Percentiles rank a stretch among this genome's conserved stretches.
phyloP scores from a whole-genome alignment of 2,888 invertebrate genomes.

The Pterostichus niger region DNA sequence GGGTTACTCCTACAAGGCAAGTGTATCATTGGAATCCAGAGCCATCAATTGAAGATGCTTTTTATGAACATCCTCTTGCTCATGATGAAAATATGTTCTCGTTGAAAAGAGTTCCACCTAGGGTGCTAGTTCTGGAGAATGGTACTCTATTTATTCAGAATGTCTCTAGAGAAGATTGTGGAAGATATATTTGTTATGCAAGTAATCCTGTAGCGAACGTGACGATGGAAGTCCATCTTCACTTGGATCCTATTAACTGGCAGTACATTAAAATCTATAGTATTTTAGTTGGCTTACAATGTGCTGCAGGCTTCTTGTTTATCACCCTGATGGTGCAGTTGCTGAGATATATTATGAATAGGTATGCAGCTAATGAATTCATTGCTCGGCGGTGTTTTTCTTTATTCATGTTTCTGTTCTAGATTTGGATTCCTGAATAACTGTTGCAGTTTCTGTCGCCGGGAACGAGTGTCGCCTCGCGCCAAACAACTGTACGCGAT shows the following conservation, averaged over 20 bases:
- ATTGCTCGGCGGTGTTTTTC: background rate
- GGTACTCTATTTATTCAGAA: conserved; percentile 88
- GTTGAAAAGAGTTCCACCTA: conserved; percentile 76
- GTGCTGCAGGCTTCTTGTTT: conserved; percentile 89
- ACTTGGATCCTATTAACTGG: conserved; percentile 92
- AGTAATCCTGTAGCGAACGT: conserved; percentile 90
- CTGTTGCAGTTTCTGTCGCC: conserved; percentile 87
- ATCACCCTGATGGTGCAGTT: conserved; percentile 90
- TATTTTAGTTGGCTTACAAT: conserved; percentile 88
- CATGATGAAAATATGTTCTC: conserved; percentile 80
- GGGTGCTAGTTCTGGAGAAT: conserved; percentile 85
- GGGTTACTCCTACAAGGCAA: conserved; percentile 89
- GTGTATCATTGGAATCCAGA: conserved; percentile 90
- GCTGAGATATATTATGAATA: conserved; percentile 84
- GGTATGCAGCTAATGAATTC: conserved; percentile 73
- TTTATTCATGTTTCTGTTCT: conserved; percentile 73
- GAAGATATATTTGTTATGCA: conserved; percentile 90
- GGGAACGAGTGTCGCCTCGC: conserved; percentile 86
- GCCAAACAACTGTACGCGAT: conserved; percentile 92
- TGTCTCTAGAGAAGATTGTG: conserved; percentile 88
- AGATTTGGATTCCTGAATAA: conserved; percentile 86
- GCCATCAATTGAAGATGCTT: conserved; percentile 82
- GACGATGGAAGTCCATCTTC: conserved; percentile 86
- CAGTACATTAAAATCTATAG: conserved; percentile 91
- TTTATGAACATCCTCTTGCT: conserved; percentile 83